Evolutionary conservation across 2,888 invertebrate genomes (phyloP).

Genomic region (Philereme transversata): DNA sequence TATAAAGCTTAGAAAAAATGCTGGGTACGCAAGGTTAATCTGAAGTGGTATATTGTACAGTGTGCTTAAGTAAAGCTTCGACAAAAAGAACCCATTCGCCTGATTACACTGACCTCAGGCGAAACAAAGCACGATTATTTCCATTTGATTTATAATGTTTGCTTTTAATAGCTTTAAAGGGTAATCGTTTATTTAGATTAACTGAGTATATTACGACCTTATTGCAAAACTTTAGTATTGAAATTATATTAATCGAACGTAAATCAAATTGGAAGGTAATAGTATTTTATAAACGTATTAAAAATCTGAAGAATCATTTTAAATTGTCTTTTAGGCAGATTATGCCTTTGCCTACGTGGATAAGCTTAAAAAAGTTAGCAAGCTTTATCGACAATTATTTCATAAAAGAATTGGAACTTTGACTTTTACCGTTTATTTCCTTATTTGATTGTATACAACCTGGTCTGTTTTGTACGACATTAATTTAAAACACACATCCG

Average conservation of each 20-base stretch:
- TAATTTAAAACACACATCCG: no score
- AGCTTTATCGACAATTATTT: no score
- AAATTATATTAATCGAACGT: slow-evolving; percentile 13
- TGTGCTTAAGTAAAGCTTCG: slow-evolving; percentile 16
- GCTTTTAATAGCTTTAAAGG: slow-evolving; percentile 66
- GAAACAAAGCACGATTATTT: slow-evolving; percentile 77
- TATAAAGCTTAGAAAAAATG: no score
- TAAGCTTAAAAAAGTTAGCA: no score
- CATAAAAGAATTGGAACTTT: no score
- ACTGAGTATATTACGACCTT: slow-evolving; percentile 35
- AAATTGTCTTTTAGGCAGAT: no score
- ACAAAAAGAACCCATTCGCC: slow-evolving; percentile 61
- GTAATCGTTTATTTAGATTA: slow-evolving; percentile 66
- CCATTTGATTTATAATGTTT: slow-evolving; percentile 74
- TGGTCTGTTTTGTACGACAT: no score
- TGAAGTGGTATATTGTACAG: slow-evolving; percentile 1
- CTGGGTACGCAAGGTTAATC: neutral
- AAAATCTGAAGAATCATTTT: no score
- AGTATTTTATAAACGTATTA: no score
- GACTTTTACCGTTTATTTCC: no score
- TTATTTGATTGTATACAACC: no score
- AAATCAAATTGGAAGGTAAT: neutral
- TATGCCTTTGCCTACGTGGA: no score
- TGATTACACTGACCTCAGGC: slow-evolving; percentile 78
- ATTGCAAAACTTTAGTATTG: slow-evolving; percentile 19